Conservation (phyloP, 2,888 invertebrate species). For the Acronicta leporina region DNA sequence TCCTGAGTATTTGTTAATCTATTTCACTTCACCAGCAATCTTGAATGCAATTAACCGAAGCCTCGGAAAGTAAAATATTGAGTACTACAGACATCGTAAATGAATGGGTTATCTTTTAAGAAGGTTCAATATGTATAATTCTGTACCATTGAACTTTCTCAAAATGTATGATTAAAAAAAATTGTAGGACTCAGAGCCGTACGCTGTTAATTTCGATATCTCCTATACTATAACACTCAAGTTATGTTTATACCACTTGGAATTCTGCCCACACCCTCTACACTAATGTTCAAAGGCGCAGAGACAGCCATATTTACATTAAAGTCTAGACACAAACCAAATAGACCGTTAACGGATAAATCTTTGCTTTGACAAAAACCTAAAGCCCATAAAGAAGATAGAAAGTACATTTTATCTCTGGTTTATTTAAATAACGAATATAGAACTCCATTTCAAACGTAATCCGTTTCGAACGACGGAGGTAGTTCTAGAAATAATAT, state of each 20-base stretch:
- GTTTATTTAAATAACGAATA: slow-evolving; percentile 33
- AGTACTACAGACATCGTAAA: background rate
- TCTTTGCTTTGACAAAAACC: slow-evolving; percentile 5
- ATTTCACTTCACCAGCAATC: no score
- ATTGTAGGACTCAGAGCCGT: slow-evolving; percentile 38
- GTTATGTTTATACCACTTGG: slow-evolving; percentile 46
- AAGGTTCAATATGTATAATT: no score
- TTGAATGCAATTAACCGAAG: no score
- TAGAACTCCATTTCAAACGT: slow-evolving; percentile 35
- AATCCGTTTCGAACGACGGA: slow-evolving; percentile 38
- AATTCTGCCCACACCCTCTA: slow-evolving; percentile 40
- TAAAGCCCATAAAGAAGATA: no score
- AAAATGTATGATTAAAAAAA: no score
- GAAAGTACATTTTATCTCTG: slow-evolving; percentile 27
- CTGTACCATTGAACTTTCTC: no score
- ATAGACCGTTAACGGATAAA: slow-evolving; percentile 32
- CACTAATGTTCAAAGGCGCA: slow-evolving; percentile 6
- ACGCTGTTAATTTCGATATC: slow-evolving; percentile 39
- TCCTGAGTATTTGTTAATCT: no score
- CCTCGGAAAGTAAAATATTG: background rate
- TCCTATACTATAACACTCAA: slow-evolving; percentile 10
- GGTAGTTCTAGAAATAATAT: slow-evolving; percentile 39
- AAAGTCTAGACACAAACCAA: slow-evolving; percentile 42
- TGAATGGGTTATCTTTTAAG: background rate
- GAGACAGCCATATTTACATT: slow-evolving; percentile 33